phyloP scores from a whole-genome alignment of 2,888 invertebrate species.

The Leptura quadrifasciata region DNA sequence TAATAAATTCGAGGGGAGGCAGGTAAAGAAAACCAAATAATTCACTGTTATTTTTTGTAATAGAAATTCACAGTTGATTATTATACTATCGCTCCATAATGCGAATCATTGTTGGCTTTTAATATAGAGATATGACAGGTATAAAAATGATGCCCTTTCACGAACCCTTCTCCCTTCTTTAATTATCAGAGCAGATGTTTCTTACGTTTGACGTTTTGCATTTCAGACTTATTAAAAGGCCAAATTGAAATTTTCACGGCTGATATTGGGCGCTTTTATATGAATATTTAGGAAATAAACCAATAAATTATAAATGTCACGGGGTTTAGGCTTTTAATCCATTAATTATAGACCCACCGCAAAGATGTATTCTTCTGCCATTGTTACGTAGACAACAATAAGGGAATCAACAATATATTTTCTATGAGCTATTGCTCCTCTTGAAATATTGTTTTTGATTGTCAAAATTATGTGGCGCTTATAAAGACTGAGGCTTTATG shows the following conservation, averaged over 20 bases:
- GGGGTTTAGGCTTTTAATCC: slow-evolving; percentile 4
- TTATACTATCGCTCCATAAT: slow-evolving; percentile 51
- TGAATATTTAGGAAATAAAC: slow-evolving; percentile 32
- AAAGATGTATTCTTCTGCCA: slow-evolving; percentile 36
- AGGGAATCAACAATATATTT: not conserved
- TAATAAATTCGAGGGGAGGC: slow-evolving; percentile 42
- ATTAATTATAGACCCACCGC: slow-evolving; percentile 52
- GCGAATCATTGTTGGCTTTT: slow-evolving; percentile 56
- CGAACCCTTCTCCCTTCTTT: slow-evolving; percentile 42
- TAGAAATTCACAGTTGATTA: slow-evolving; percentile 58
- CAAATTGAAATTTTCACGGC: slow-evolving; percentile 23
- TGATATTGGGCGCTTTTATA: slow-evolving; percentile 12
- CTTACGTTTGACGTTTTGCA: slow-evolving; percentile 34
- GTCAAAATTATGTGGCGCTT: not conserved
- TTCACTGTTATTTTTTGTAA: slow-evolving; percentile 48
- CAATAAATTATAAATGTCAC: slow-evolving; percentile 34
- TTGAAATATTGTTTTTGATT: not conserved
- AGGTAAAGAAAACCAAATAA: slow-evolving; percentile 54
- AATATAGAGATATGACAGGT: slow-evolving; percentile 59
- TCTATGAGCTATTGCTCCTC: not conserved
- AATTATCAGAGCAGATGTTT: slow-evolving; percentile 50
- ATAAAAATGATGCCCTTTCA: slow-evolving; percentile 51
- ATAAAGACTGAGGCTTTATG: not conserved
- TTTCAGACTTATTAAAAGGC: slow-evolving; percentile 32
- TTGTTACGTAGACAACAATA: slow-evolving; percentile 35